These are phyloP conservation scores for Bembecia ichneumoniformis DNA, from an alignment of 2,888 invertebrate species.

Conservation along the genomic window DNA sequence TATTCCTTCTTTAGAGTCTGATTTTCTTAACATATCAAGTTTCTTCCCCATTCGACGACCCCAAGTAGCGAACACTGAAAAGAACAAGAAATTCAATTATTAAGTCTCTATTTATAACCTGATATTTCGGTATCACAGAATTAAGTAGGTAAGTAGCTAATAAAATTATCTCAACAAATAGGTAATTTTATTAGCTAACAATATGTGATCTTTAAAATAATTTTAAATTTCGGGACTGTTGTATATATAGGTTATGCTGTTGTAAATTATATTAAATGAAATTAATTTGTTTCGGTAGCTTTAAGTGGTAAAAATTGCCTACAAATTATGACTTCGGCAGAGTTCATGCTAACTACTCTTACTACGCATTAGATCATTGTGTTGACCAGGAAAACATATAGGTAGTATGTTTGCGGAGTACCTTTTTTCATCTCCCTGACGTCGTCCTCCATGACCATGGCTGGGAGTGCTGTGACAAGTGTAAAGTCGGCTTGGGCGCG, in stretches of 20 bases:
- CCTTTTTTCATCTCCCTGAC: constrained; percentile 74
- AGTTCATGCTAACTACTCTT: too few relatives aligned
- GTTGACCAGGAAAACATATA: too few relatives aligned
- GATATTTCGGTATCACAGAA: not conserved
- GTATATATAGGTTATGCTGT: too few relatives aligned
- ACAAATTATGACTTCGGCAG: too few relatives aligned
- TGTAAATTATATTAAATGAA: too few relatives aligned
- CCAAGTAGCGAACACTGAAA: constrained; percentile 80
- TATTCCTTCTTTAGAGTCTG: constrained; percentile 73
- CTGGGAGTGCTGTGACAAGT: constrained; percentile 83
- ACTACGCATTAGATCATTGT: too few relatives aligned
- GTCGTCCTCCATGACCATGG: constrained; percentile 82
- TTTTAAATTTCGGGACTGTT: too few relatives aligned
- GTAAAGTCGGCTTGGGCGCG: constrained; percentile 72
- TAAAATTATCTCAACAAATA: too few relatives aligned
- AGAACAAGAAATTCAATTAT: constrained; percentile 4
- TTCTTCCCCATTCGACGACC: constrained; percentile 85
- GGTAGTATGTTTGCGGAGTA: constrained; percentile 19
- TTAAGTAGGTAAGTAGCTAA: not conserved
- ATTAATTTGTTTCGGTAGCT: too few relatives aligned
- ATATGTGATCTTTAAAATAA: too few relatives aligned
- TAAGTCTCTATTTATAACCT: constrained; percentile 1
- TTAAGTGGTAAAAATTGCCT: too few relatives aligned
- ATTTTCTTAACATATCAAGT: constrained; percentile 79
- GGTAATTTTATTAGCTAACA: too few relatives aligned